Evolutionary conservation across 2,888 invertebrate genomes (phyloP), one percentile per base, ranked within the genome.

Genomic region (Chironomus riparius): DNA sequence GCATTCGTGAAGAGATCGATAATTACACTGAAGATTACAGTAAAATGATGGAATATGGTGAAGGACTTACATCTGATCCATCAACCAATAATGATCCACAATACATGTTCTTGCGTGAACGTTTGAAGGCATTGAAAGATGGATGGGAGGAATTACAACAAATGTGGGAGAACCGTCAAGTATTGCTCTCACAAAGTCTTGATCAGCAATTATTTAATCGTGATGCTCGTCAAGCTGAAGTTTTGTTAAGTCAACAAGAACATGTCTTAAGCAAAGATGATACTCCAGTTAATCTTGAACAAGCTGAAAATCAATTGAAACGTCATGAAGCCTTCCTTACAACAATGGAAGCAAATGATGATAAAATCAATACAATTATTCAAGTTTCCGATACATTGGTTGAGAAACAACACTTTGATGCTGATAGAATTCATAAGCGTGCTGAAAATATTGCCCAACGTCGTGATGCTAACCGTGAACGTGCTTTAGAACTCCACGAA

Each of bases 11-110:
- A 83, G 99, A 99, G 86, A 99, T 99, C 81, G 98, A 99, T 84
- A 98, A 98, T 82, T 99, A 99, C 85, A 96, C 93, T 75, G 97
- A 97, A 81, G 98, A 99, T 83, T 98, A 97, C 82, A 93, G 93
- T 80, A 94, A 95, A 87, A 99, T 99, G 97, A 98, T 99, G 94
- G 97, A 98, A 82, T 99, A 98, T 82, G 99, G 99, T 62, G 97
- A 97, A 84, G 90, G 93, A 81, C 89, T 98, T 79, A 97, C 97
- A 72, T 91, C 93, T 77, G 93, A 93, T 81, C 92, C 92, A 48
- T 90, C 90, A 48, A 91, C 96, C 79, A 91, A 95, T 83, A 92
- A 96, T 85, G 99, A 99, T 86, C 97, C 98, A 65, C 99, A 99
- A 85, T 99, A 99, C 86, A 98, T 99, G 98, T 99, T 99, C 93